Conservation (phyloP, 2,888 invertebrate species). For the Eremobia ochroleuca region DNA sequence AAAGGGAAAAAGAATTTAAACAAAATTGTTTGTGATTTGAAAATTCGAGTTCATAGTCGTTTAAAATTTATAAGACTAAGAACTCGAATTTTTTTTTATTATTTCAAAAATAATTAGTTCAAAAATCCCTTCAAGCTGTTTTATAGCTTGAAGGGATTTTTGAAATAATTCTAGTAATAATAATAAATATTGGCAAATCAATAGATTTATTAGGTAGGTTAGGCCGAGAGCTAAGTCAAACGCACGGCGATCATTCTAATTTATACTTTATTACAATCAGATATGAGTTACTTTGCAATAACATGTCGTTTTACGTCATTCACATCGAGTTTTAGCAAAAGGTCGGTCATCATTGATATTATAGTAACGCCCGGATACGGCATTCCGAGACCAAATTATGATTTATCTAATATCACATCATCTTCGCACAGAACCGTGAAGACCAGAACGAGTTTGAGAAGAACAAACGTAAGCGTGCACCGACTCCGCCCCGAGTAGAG, state of each 20-base stretch:
- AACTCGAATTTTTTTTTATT: no score
- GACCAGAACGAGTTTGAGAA: slow-evolving; percentile 98
- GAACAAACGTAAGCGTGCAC: slow-evolving; percentile 93
- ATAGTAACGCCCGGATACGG: not conserved
- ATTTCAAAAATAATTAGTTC: no score
- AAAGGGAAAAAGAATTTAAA: not conserved
- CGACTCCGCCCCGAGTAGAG: slow-evolving; percentile 96
- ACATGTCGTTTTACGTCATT: not conserved
- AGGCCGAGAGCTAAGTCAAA: not conserved
- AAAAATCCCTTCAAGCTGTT: no score
- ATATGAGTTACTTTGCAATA: not conserved
- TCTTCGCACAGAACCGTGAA: slow-evolving; percentile 93
- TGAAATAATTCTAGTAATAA: not conserved
- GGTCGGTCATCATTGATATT: not conserved
- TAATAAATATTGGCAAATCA: not conserved
- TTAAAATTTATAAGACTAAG: no score
- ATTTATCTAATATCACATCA: not conserved
- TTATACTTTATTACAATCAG: not conserved
- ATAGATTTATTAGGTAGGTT: not conserved
- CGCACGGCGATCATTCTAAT: not conserved
- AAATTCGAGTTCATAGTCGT: not conserved
- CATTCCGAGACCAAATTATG: not conserved
- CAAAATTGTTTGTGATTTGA: not conserved
- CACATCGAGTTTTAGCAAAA: not conserved
- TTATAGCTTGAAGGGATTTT: not conserved